Evolutionary conservation across 2,888 invertebrate species (phyloP).

Genomic region (Nudaria mundana): DNA sequence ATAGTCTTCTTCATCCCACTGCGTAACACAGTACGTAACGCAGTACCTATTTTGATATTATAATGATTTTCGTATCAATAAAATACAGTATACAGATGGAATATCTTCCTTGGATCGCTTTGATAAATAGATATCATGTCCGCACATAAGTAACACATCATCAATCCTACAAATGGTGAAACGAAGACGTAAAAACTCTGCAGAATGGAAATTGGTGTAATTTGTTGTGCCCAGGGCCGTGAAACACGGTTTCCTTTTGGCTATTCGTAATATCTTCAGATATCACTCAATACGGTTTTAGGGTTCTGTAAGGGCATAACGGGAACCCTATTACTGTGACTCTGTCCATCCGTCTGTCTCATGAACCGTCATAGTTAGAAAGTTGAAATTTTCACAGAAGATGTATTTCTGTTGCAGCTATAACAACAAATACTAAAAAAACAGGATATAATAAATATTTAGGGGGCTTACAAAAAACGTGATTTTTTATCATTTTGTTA

Average conservation of each 20-base stretch:
- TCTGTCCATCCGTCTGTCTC: too few relatives aligned
- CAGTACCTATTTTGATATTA: background rate
- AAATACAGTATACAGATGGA: conserved; percentile 4
- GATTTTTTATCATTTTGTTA: too few relatives aligned
- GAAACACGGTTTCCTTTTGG: conserved; percentile 52
- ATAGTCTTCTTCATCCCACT: too few relatives aligned
- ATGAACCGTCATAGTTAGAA: too few relatives aligned
- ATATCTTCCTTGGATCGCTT: conserved; percentile 16
- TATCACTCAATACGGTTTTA: conserved; percentile 28
- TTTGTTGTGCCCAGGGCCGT: conserved; percentile 52
- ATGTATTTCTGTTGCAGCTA: too few relatives aligned
- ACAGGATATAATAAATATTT: too few relatives aligned
- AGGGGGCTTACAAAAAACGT: too few relatives aligned
- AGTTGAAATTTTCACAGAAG: too few relatives aligned
- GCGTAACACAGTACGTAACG: background rate
- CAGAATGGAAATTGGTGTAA: conserved; percentile 52
- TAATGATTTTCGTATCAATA: conserved; percentile 1
- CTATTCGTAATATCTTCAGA: conserved; percentile 41
- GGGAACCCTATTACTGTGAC: too few relatives aligned
- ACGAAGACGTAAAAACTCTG: conserved; percentile 36
- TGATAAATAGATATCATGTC: conserved; percentile 30
- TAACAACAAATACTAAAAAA: too few relatives aligned
- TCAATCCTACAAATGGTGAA: conserved; percentile 38
- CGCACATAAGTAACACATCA: conserved; percentile 33
- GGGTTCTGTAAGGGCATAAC: too few relatives aligned